Conservation (phyloP, 2,797 vertebrate species). For the Enteromius unitaeniatus region DNA sequence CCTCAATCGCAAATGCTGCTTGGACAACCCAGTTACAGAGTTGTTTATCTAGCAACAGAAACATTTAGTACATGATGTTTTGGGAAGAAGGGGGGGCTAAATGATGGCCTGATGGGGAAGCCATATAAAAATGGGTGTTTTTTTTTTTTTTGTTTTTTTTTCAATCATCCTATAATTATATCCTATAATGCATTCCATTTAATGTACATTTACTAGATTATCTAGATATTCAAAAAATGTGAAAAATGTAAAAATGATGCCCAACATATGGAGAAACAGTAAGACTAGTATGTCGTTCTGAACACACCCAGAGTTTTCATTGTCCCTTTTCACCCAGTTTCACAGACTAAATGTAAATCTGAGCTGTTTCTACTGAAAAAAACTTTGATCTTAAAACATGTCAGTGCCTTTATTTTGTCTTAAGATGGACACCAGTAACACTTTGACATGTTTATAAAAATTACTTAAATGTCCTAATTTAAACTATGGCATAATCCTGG, state of each 20-base stretch:
- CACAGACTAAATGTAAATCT: no score
- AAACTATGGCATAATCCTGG: no score
- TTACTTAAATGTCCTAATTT: no score
- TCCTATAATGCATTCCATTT: background rate
- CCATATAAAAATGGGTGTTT: background rate
- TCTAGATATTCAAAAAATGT: background rate
- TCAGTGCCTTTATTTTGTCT: no score
- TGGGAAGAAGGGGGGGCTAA: background rate
- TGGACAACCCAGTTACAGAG: conserved; percentile 9
- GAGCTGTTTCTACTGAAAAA: no score
- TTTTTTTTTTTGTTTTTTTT: background rate
- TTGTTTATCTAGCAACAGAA: conserved; percentile 16
- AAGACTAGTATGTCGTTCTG: background rate
- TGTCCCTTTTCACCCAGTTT: background rate
- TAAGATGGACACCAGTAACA: no score
- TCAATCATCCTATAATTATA: background rate
- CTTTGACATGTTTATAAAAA: no score
- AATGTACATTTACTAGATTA: conserved; percentile 1
- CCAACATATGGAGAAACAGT: background rate
- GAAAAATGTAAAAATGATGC: background rate
- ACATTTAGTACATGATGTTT: conserved; percentile 12
- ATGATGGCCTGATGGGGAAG: background rate
- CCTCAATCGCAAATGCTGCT: conserved; percentile 1
- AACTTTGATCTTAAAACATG: no score
- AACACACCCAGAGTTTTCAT: background rate